These are phyloP conservation scores for Panagrolaimus sp. DNA, from an alignment of 1,140 invertebrate species.

Conservation along the genomic window DNA sequence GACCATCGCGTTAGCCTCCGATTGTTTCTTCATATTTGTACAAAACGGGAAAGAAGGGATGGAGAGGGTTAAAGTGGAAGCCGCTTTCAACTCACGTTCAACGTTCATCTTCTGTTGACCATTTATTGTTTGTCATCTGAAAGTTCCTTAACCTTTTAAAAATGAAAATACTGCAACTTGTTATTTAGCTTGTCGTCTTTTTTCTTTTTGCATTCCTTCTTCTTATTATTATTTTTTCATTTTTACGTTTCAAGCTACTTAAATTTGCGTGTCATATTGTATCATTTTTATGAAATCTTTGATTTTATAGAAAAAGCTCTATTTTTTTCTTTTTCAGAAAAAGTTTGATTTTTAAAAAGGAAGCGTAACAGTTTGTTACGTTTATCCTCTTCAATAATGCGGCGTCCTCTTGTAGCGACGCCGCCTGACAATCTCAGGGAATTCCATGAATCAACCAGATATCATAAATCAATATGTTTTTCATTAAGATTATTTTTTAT, in stretches of 20 bases:
- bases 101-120: neutral
- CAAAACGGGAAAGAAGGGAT: neutral
- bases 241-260: too few relatives aligned
- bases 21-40: slow-evolving; percentile 3
- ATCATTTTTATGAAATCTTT: too few relatives aligned
- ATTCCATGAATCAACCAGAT: neutral
- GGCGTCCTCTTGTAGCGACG: neutral
- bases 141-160: neutral
- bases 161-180: neutral
- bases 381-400: neutral
- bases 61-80: neutral
- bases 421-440: neutral
- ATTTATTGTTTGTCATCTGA: neutral
- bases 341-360: too few relatives aligned
- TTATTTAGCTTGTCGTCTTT: neutral
- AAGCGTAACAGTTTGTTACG: neutral
- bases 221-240: neutral
- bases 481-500: neutral
- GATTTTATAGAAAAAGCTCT: too few relatives aligned
- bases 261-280: too few relatives aligned
- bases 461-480: neutral
- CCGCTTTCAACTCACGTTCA: slow-evolving; percentile 14
- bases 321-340: too few relatives aligned
- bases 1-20: slow-evolving; percentile 8
- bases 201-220: neutral